phyloP scores from a whole-genome alignment of 2,797 vertebrate species.

The Stomatorhinus walkeri region DNA sequence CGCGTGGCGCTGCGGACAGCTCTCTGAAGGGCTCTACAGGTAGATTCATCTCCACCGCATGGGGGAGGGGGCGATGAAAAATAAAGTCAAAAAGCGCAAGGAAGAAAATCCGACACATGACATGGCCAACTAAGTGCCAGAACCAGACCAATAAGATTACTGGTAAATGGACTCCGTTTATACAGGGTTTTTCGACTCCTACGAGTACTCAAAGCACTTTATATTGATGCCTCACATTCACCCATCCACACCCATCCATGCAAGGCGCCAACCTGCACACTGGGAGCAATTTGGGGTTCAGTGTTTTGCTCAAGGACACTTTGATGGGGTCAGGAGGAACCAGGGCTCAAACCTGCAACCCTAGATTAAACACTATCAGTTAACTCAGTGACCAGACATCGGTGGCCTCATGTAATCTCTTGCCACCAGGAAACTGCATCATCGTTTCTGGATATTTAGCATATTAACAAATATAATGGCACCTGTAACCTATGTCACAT shows the following conservation, averaged over 20 bases:
- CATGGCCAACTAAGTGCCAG: background rate
- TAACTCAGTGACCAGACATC: background rate
- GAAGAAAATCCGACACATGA: background rate
- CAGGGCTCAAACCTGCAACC: too few species aligned
- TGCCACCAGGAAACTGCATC: background rate
- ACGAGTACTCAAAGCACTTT: too few species aligned
- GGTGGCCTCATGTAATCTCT: background rate
- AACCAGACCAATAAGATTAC: background rate
- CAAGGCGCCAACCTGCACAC: too few species aligned
- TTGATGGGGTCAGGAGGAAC: too few species aligned
- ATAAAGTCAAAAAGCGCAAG: background rate
- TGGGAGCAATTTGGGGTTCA: too few species aligned
- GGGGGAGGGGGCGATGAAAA: background rate
- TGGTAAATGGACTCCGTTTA: too few species aligned
- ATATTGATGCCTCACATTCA: too few species aligned
- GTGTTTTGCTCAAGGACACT: too few species aligned
- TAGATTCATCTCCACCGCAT: background rate
- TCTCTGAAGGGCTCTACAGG: slow-evolving; percentile 19
- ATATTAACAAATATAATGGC: background rate
- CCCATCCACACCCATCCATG: too few species aligned
- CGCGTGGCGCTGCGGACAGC: background rate
- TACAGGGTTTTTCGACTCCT: too few species aligned
- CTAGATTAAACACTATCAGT: background rate
- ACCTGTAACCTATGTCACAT: background rate
- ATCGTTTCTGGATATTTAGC: background rate